Base-by-base conservation (phyloP, 2,797 vertebrate species). In the Xyrichtys novacula region DNA sequence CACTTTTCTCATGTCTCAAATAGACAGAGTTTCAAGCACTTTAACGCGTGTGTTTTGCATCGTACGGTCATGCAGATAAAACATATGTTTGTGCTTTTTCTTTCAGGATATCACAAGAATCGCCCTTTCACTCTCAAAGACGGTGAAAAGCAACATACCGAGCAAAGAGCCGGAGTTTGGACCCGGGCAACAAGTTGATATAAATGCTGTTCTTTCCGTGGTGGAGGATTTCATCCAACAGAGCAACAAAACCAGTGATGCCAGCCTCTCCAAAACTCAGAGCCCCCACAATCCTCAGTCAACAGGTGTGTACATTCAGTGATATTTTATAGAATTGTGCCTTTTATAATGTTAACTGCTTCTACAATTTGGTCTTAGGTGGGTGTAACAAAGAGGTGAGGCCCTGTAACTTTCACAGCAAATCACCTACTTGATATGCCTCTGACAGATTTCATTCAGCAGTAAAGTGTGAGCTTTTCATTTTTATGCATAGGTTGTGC, bases 61-160 rank as follows among this genome's bases (percentile, higher is more conserved):
- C 8, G 28, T 5, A 29, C 28, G 5, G 28, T 29, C 8, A 8
- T 29, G 4, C 28, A 4, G 8, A 8, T 9, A 22, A 43, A 19
- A 8, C 3, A 22, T 4, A 47, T 28, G 10, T 26, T 16, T 17
- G 44, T 36, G 28, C 4, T 63, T 52, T 72, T 64, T 28, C 63
- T 11, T 15, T 32, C 69, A 98, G 97, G 95, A 97, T 53, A 85
- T 97, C 31, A 88, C 83, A 81, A 93, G 88, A 88, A 94, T 97
- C 40, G 88, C 93, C 40, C 81, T 57, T 65, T 95, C 91, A 0
- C 90, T 97, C 16, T 93, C 93, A 22, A 95, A 94, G 82, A 90
- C 61, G 5, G 59, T 94, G 80, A 96, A 93, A 87, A 79, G 79
- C 81, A 91, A 93, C 9, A 22, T 90, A 6, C 87, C 91, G 5